Evolutionary conservation across 2,113 vertebrate genomes (phyloP), one percentile per base, ranked within the genome.

Genomic region (Gallinago paraguaiae): DNA sequence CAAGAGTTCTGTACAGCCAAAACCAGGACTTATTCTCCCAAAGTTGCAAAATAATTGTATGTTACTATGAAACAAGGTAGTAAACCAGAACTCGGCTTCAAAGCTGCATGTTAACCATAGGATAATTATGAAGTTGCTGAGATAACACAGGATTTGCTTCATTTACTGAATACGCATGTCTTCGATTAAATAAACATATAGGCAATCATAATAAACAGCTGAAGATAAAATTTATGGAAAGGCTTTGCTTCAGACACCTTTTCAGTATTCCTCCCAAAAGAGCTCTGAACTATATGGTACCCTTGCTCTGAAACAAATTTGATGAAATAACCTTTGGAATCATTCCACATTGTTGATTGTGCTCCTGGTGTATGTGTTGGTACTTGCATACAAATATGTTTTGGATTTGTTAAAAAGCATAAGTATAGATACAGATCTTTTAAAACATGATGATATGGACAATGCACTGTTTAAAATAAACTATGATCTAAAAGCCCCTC

Each of bases 1-100:
- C 25, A 37, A 50, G 13, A 65, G 59, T 43, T 43, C 67, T 14
- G 11, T 5, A n/a, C n/a, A 50, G 77, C 28, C 59, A 19, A 41
- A 65, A 74, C 1, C 0, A 63, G 64, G n/a, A 37, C 37, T 54
- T 37, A 9, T 0, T 67, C 50, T 46, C 59, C 35, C 30, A 16
- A 41, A 70, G 67, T 17, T 70, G 37, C 25, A 57, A 30, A 57
- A 27, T 37, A 82, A 53, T 82, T 76, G 11, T 1, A 53, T 2
- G 3, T 60, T 59, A 37, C 30, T 30, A 33, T 41, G 41, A 60
- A 68, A 78, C 25, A 54, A 43, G 74, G 18, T 4, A 71, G 39
- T 45, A 35, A 54, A 75, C 9, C 63, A 3, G 2, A 93, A 79
- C 23, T 48, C n/a, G 4, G 41, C 65, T 82, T 54, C 63, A 39